Evolutionary conservation across 1,140 invertebrate species (phyloP).

Genomic region (Mercenaria mercenaria): DNA sequence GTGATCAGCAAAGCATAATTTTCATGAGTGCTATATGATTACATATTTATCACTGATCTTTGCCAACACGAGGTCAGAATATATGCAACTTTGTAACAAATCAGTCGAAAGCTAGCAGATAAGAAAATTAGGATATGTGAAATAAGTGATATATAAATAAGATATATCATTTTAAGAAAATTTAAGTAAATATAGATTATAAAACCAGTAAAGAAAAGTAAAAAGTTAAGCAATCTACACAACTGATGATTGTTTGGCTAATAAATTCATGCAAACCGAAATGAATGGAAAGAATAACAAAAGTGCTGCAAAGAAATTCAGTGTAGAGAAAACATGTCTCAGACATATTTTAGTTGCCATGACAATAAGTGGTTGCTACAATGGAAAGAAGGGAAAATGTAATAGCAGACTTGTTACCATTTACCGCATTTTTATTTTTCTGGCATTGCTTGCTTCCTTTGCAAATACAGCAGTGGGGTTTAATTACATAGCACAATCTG

Average conservation of each 20-base stretch:
- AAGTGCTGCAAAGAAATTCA: neutral
- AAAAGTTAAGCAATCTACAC: no score
- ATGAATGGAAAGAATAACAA: neutral
- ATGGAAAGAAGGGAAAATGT: neutral
- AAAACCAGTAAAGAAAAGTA: no score
- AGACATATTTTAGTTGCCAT: slow-evolving; percentile 13
- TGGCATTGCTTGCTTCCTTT: neutral
- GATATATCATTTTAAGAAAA: no score
- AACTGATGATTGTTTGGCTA: neutral
- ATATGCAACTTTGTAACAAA: no score
- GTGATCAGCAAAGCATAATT: no score
- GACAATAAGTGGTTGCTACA: slow-evolving; percentile 17
- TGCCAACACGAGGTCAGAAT: no score
- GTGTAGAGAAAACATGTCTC: neutral
- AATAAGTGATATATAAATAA: no score
- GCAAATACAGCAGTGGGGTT: neutral
- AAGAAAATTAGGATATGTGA: no score
- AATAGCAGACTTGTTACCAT: neutral
- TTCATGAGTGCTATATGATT: no score
- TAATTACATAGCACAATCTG: neutral
- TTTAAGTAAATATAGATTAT: no score
- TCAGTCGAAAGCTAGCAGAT: no score
- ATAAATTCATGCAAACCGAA: neutral
- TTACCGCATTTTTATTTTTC: neutral
- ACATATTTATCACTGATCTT: no score